Evolutionary conservation across 1,140 invertebrate species (phyloP).

Genomic region (Pseudomyrmex cubaensis): DNA sequence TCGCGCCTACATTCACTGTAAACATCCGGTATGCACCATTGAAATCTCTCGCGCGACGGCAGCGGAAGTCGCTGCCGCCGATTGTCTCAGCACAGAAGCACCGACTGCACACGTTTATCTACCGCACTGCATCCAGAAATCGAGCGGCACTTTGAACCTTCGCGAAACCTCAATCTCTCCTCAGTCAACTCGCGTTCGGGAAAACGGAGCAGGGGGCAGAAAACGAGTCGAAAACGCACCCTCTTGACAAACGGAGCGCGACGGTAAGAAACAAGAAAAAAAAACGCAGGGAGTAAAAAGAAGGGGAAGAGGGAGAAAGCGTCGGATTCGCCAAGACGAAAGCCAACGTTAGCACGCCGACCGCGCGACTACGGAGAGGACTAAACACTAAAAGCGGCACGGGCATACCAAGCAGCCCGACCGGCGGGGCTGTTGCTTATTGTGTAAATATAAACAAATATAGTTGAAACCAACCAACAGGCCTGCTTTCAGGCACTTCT

Average conservation of each 20-base stretch:
- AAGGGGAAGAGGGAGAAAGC: constrained; percentile 9
- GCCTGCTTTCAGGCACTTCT: constrained; percentile 82
- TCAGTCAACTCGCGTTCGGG: background rate
- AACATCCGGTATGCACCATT: constrained; percentile 29
- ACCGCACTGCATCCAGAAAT: constrained; percentile 43
- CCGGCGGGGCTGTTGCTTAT: constrained; percentile 84
- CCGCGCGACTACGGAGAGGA: constrained; percentile 78
- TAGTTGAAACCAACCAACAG: constrained; percentile 86
- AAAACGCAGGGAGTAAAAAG: background rate
- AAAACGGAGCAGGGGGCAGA: background rate
- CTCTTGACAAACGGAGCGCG: background rate
- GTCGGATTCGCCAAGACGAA: constrained; percentile 57
- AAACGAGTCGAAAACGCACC: constrained; percentile 6
- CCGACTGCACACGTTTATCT: constrained; percentile 24
- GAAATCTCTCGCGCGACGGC: background rate
- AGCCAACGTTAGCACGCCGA: constrained; percentile 75
- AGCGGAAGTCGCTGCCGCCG: constrained; percentile 15
- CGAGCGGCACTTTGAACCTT: constrained; percentile 46
- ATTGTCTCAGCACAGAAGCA: constrained; percentile 24
- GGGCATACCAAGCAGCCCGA: constrained; percentile 75
- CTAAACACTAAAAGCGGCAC: constrained; percentile 83
- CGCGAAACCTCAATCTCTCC: constrained; percentile 29
- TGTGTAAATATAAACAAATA: constrained; percentile 86
- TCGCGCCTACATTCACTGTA: constrained; percentile 14
- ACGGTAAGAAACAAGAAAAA: background rate